Conservation (phyloP, 1,140 invertebrate genomes). For the Wiebesia pumilae region DNA sequence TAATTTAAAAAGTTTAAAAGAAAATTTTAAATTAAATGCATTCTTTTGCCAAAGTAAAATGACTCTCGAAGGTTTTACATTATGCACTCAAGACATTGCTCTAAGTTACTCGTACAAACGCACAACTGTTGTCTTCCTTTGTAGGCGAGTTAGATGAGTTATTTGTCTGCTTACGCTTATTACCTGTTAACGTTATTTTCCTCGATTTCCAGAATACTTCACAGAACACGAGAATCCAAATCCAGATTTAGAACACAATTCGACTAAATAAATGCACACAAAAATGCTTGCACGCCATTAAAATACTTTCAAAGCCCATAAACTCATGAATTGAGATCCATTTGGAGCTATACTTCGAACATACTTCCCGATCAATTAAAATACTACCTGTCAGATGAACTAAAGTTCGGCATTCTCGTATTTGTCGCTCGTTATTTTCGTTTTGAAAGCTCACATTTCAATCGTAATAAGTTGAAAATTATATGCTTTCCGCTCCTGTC, state of each 20-base stretch:
- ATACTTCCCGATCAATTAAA: background rate
- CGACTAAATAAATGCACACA: background rate
- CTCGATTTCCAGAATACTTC: background rate
- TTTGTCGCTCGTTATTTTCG: background rate
- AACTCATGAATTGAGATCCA: background rate
- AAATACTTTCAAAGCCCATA: background rate
- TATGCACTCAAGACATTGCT: background rate
- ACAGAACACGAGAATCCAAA: background rate
- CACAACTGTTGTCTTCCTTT: background rate
- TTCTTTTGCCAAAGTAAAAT: background rate
- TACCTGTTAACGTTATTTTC: background rate
- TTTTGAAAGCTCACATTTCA: background rate
- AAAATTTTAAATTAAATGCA: background rate
- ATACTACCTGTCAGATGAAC: background rate
- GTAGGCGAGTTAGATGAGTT: background rate
- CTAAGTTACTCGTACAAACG: background rate
- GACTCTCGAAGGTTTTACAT: slow-evolving; percentile 8
- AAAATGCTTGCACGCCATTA: background rate
- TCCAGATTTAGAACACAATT: background rate
- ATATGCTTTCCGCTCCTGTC: background rate
- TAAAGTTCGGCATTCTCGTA: background rate
- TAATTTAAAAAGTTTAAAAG: background rate
- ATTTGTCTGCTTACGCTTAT: background rate
- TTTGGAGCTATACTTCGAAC: background rate
- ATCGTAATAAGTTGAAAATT: background rate